Evolutionary conservation across 2,113 vertebrate genomes (phyloP).

Genomic region (Tympanuchus pallidicinctus): DNA sequence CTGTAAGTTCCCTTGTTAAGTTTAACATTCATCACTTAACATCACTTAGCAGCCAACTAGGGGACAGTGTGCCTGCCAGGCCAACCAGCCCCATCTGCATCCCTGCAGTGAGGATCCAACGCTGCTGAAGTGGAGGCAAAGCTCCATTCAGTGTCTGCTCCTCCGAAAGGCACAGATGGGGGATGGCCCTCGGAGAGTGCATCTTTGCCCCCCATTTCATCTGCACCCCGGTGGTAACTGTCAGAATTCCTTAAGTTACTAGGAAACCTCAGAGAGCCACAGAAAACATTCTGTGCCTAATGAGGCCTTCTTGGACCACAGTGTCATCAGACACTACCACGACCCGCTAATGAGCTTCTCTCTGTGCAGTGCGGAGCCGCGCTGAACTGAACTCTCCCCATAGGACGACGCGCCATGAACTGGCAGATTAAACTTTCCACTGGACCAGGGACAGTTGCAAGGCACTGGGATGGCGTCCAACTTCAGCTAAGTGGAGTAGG

Average conservation of each 20-base stretch:
- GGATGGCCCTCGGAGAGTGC: background rate
- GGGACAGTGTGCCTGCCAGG: constrained; percentile 1
- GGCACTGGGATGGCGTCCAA: constrained; percentile 68
- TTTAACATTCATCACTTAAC: constrained; percentile 75
- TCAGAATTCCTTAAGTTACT: constrained; percentile 56
- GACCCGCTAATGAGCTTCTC: constrained; percentile 68
- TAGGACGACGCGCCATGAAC: background rate
- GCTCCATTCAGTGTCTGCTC: background rate
- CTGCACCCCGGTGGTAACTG: background rate
- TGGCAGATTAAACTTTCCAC: constrained; percentile 70
- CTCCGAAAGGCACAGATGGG: constrained; percentile 20
- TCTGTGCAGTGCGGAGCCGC: constrained; percentile 45
- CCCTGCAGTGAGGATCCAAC: background rate
- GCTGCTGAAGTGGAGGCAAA: background rate
- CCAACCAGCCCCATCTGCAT: background rate
- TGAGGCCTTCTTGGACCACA: constrained; percentile 70
- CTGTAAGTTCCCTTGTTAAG: constrained; percentile 67
- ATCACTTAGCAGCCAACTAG: constrained; percentile 49
- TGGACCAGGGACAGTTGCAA: constrained; percentile 69
- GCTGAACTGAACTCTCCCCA: constrained; percentile 53
- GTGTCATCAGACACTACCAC: constrained; percentile 61
- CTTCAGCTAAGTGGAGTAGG: constrained; percentile 40
- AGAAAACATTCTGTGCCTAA: constrained; percentile 70
- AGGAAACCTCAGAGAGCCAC: constrained; percentile 43
- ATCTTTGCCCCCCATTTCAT: constrained; percentile 7